Evolutionary conservation across 2,888 invertebrate species (phyloP), one percentile per base, ranked within the genome.

Genomic region (Mellilla xanthometata): DNA sequence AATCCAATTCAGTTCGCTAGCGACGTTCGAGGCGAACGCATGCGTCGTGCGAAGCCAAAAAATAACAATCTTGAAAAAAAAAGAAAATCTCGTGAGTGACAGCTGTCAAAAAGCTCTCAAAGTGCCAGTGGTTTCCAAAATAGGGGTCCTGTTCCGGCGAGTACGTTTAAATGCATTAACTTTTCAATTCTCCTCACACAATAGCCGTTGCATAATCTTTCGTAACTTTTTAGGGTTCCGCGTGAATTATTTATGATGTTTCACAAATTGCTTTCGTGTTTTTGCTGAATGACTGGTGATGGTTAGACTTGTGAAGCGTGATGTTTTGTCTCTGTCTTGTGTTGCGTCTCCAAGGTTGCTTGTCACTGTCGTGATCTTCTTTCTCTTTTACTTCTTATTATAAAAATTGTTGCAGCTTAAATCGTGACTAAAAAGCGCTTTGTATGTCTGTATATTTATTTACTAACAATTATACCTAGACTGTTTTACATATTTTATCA

Each of bases 191-290:
- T 34, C 32, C 8, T 40, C 35, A 15, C 28, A 30, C 31, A 41
- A 38, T 36, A 24, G 22, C 24, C 15, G 23, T 58, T 58, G 41
- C 48, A 39, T 52, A 58, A 58, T 27, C 1, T 49, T 56, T 49
- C 49, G 55, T 49, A 55, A 53, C 33, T 33, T 49, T 49, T 54
- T 51, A 32, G 51, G 52, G 57, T 57, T 51, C 51, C 48, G 50
- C 42, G 34, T 39, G 35, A 32, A 38, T 33, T 9, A 31, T 33
- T 39, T 34, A 30, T 39, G 39, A 32, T 28, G 15, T 22, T 31
- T 28, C 26, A 6, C n/a, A 23, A 24, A 29, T 23, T 10, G 24
- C 29, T 43, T 39, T 43, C 29, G 26, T 12, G 28, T 28, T 24
- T 9, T 36, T 9, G 3, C 19, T 36, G 9, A n/a, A 5, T 7